A percentile compares a stretch with the other conserved stretches of the same genome.
These are phyloP conservation scores for Goniozus legneri DNA, from an alignment of 1,140 invertebrate species.

Conservation along the genomic window DNA sequence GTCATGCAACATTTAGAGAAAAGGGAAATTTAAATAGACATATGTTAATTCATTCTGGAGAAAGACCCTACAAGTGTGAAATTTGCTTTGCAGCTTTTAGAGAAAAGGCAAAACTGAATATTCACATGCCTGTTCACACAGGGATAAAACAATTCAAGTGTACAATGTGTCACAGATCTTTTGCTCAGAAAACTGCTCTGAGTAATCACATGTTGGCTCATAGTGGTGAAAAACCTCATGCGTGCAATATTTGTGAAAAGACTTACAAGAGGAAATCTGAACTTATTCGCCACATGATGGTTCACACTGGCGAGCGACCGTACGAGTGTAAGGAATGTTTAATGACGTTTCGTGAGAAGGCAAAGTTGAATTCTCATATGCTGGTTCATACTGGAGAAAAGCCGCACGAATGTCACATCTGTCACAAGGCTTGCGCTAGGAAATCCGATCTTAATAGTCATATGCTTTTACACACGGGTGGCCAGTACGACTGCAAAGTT, in stretches of 20 bases:
- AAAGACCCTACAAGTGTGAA: conserved; percentile 54
- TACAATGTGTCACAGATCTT: conserved; percentile 50
- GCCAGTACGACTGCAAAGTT: conserved; percentile 66
- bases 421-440: conserved; percentile 45
- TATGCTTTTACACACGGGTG: conserved; percentile 50
- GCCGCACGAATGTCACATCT: conserved; percentile 65
- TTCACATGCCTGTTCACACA: conserved; percentile 67
- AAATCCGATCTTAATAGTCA: conserved; percentile 50
- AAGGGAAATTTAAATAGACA: conserved; percentile 53
- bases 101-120: conserved; percentile 58
- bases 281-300: conserved; percentile 53
- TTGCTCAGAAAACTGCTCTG: conserved; percentile 41
- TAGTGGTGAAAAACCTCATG: conserved; percentile 56
- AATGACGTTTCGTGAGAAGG: conserved; percentile 58
- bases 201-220: conserved; percentile 49
- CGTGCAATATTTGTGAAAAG: conserved; percentile 56
- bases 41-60: conserved; percentile 47
- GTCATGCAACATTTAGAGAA: conserved; percentile 56
- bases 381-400: conserved; percentile 66
- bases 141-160: conserved; percentile 70
- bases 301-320: conserved; percentile 57
- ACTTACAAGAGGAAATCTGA: conserved; percentile 54
- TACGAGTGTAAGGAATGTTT: conserved; percentile 57
- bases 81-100: conserved; percentile 54
- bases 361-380: conserved; percentile 66